Base-by-base conservation (phyloP, 1,140 invertebrate genomes). In the Drosophila takahashii region DNA sequence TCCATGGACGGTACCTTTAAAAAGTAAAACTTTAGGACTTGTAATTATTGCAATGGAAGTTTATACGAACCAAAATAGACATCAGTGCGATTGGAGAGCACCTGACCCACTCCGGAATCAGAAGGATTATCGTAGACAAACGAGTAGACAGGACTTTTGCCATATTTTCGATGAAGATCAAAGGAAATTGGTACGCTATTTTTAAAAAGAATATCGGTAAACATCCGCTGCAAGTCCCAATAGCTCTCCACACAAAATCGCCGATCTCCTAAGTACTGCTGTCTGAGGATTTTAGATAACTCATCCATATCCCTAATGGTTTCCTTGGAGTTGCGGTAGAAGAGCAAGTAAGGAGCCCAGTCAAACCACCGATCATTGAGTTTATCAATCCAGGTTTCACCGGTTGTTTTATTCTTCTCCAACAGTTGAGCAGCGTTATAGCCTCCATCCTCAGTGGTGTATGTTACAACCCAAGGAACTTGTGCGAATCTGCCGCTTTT, bases 381-480 rank as follows among this genome's bases (percentile, higher is more conserved):
- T 22, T 39, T 41, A 1, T 74, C 62, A 8, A 81, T 60, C 39
- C 48, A 29, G 6, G 53, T 59, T 2, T 64, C 48, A 2, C 58
- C 61, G 1, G 48, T 37, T 8, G 59, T 41, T 2, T 37, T 9
- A 16, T 65, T 54, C 18, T 27, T 39, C 42, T 71, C 50, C 32
- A 81, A 7, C 0, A 83, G 44, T 4, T 44, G 87, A 50, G 93
- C 93, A 22, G 91, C 93, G 36, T 93, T 93, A 71, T 93, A 95
- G 15, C 94, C 90, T 48, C 93, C 94, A 80, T 94, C 94, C 64
- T 93, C 92, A 11, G 87, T 92, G 4, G 91, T 92, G 7, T 93
- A 90, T 6, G 93, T 92, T 18, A 92, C 92, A 5, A 93, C 72
- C 93, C 93, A 94, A 36, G 94, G 94, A 34, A 93, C 72, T 60